Base-by-base conservation (phyloP, 2,797 vertebrate species). In the Epinephelus malabaricus region DNA sequence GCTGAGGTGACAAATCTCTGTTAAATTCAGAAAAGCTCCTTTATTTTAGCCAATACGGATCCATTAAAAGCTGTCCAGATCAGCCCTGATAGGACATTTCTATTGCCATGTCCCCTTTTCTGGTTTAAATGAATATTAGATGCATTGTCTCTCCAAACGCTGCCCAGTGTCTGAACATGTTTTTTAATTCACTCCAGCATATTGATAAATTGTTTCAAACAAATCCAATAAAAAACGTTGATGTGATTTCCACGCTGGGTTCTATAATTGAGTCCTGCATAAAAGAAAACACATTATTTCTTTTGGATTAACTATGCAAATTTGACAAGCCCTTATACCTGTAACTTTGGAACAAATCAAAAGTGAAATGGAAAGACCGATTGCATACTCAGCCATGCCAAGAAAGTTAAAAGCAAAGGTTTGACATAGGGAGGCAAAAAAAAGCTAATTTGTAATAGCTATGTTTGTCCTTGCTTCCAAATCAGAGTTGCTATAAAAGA, bases 241-340 rank as follows among this genome's bases (percentile, higher is more conserved):
- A 63, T 71, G 59, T 56, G 13, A 54, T 68, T 61, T 68, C 55
- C 68, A 69, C 75, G 76, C 69, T 78, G 73, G 43, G 81, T 91
- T 82, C 73, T 56, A 59, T 85, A 77, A 88, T 73, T 83, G 78
- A 83, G 56, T 82, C 67, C 30, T 70, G 61, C 61, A 81, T 79
- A 55, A 90, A 88, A 79, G 58, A 70, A 83, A 86, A 83, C 61
- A 67, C 55, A 82, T 84, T 66, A 80, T 79, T 87, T 87, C 40
- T 68, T 40, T 38, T 23, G 69, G 83, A 81, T 88, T 75, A 83
- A 76, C 56, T 69, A 72, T 82, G 84, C 79, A 89, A 83, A 85
- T 85, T 62, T 71, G 43, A 82, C 46, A 77, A 80, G 54, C 62
- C 58, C 69, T 81, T 86, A 30, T 58, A 79, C 56, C 85, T 78